phyloP scores from a whole-genome alignment of 2,113 vertebrate species.

The Petaurus breviceps region DNA sequence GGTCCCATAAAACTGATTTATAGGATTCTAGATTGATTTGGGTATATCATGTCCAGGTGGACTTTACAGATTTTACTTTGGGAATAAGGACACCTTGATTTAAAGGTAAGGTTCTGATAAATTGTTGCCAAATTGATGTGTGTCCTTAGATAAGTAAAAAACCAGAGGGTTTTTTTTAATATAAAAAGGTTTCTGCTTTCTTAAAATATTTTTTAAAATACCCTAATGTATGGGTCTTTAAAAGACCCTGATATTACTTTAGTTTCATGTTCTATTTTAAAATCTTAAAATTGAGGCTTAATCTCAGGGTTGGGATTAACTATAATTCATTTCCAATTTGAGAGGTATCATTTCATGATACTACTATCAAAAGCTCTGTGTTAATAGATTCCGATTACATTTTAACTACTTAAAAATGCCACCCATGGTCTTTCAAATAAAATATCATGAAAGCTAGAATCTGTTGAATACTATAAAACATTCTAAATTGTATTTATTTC shows the following conservation, averaged over 20 bases:
- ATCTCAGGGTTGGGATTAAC: neutral
- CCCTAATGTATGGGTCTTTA: too few relatives aligned
- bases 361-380: neutral
- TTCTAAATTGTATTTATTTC: constrained; percentile 45
- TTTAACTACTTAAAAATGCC: constrained; percentile 17
- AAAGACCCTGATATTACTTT: neutral
- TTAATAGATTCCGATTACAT: neutral
- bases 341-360: neutral
- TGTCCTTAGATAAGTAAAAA: neutral
- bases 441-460: constrained; percentile 12
- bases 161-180: neutral
- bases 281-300: constrained; percentile 1
- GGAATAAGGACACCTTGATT: neutral
- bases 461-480: neutral
- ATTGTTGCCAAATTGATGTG: neutral
- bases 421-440: constrained; percentile 22
- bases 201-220: neutral
- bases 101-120: neutral
- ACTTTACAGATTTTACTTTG: neutral
- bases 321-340: constrained; percentile 32
- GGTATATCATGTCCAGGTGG: neutral
- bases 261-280: neutral
- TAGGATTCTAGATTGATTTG: neutral
- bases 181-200: neutral
- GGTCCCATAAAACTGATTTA: neutral